These are phyloP conservation scores for Pitangus sulphuratus DNA, from an alignment of 2,797 vertebrate species.

Conservation along the genomic window DNA sequence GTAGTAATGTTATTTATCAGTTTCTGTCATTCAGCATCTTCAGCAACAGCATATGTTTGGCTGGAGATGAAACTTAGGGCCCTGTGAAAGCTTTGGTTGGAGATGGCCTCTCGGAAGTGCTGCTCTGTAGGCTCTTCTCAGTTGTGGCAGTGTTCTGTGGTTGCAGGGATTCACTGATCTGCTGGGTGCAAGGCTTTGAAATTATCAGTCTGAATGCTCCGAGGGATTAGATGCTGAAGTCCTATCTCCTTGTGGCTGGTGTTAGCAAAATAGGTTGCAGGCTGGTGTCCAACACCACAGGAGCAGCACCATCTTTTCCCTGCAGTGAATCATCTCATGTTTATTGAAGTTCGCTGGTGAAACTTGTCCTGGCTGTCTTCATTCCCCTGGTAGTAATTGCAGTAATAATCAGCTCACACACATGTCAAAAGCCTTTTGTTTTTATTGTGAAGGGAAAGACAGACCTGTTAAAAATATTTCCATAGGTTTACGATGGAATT, in stretches of 20 bases:
- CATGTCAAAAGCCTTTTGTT: not conserved
- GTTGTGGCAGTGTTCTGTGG: not conserved
- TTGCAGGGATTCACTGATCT: not conserved
- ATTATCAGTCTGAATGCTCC: not conserved
- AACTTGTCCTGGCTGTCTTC: not conserved
- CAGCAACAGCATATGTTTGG: rapidly evolving
- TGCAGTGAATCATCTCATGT: not conserved
- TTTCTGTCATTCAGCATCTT: not conserved
- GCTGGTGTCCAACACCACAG: not conserved
- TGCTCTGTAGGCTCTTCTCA: not conserved
- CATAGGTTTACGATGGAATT: not conserved
- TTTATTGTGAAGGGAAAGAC: not conserved
- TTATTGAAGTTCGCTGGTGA: not conserved
- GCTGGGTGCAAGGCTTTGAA: not conserved
- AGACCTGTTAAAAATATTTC: not conserved
- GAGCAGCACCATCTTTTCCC: not conserved
- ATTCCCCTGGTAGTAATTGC: not conserved
- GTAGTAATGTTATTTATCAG: not conserved
- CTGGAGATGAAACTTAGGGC: not conserved
- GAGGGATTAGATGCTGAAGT: not conserved
- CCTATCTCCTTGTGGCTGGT: not conserved
- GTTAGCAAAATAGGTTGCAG: not conserved
- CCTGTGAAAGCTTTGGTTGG: not conserved
- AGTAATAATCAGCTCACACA: not conserved
- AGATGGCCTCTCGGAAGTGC: not conserved